Percentiles rank a stretch among this genome's conserved stretches.
phyloP scores from a whole-genome alignment of 2,797 vertebrate species.

The Enteromius viviparus region DNA sequence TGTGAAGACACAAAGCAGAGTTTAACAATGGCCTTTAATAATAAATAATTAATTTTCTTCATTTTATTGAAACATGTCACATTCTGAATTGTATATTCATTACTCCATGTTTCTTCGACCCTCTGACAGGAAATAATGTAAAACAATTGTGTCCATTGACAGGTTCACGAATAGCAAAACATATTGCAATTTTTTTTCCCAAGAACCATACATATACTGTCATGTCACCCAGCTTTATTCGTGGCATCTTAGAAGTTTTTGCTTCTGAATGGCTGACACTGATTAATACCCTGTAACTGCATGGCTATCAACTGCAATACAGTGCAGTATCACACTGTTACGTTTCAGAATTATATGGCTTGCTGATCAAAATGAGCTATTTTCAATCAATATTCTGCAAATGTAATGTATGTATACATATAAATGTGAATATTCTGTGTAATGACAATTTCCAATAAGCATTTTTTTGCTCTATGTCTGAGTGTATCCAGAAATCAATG shows the following conservation, averaged over 20 bases:
- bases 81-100: constrained; percentile 10
- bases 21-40: neutral
- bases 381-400: neutral
- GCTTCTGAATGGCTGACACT: neutral
- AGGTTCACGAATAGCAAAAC: neutral
- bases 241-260: neutral
- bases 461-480: neutral
- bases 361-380: neutral
- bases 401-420: neutral
- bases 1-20: neutral
- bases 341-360: neutral
- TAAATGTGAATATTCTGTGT: neutral
- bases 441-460: neutral
- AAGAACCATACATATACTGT: neutral
- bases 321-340: neutral
- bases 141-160: constrained; percentile 7
- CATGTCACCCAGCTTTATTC: neutral
- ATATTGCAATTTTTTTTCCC: neutral
- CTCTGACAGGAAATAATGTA: constrained; percentile 20
- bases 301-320: neutral
- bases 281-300: neutral
- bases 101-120: neutral
- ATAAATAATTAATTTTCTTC: neutral
- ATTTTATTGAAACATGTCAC: neutral
- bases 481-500: neutral